Evolutionary conservation across 2,113 vertebrate species (phyloP).

Genomic region (Myotis lucifugus): DNA sequence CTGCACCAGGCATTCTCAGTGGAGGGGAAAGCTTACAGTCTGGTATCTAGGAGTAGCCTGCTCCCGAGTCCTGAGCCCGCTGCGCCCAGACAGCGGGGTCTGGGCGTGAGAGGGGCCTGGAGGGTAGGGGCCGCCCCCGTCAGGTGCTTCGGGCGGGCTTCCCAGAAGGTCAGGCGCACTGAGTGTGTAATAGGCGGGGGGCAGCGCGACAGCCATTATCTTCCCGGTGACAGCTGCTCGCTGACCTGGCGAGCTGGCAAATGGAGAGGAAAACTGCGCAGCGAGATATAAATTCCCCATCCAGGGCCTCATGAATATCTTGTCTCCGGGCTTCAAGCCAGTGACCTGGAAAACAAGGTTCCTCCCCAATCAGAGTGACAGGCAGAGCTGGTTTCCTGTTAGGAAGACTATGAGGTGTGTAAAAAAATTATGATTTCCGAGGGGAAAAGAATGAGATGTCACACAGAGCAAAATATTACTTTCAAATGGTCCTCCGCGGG

Average conservation of each 20-base stretch:
- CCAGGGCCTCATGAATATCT: constrained; percentile 89
- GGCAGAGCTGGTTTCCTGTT: constrained; percentile 88
- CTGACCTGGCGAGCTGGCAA: constrained; percentile 96
- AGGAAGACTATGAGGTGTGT: constrained; percentile 90
- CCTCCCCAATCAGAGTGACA: constrained; percentile 94
- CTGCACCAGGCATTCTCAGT: not conserved
- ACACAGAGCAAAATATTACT: constrained; percentile 93
- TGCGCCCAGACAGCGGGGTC: constrained; percentile 65
- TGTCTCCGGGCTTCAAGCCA: constrained; percentile 88
- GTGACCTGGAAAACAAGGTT: constrained; percentile 92
- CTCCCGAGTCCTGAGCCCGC: not conserved
- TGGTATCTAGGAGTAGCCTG: not conserved
- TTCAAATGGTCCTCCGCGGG: constrained; percentile 89
- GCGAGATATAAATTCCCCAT: constrained; percentile 93
- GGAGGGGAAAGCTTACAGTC: not conserved
- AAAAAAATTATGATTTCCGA: constrained; percentile 95
- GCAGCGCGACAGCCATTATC: constrained; percentile 90
- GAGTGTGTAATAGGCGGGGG: constrained; percentile 94
- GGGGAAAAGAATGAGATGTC: constrained; percentile 91
- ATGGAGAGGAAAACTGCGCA: constrained; percentile 95
- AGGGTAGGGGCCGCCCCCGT: constrained; percentile 80
- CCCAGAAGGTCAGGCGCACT: constrained; percentile 93
- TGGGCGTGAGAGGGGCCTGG: constrained; percentile 55
- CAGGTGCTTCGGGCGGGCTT: constrained; percentile 85
- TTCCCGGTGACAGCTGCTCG: constrained; percentile 89